phyloP scores from a whole-genome alignment of 1,140 invertebrate species.

The Pentalonia nigronervosa region DNA sequence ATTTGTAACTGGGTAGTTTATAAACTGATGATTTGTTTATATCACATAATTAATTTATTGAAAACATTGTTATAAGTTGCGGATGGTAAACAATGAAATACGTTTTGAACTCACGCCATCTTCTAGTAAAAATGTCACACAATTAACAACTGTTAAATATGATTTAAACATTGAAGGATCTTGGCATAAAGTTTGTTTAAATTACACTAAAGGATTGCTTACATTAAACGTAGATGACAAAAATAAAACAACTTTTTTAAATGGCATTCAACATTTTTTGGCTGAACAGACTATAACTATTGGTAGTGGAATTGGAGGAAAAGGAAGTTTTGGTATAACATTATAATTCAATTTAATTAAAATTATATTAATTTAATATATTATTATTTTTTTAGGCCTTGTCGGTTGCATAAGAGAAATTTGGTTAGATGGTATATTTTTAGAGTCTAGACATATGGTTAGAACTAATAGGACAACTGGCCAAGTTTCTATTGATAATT shows the following conservation, averaged over 20 bases:
- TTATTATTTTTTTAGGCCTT: slow-evolving; percentile 68
- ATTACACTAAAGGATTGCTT: slow-evolving; percentile 70
- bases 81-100: slow-evolving; percentile 81
- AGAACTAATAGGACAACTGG: slow-evolving; percentile 82
- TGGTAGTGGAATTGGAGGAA: slow-evolving; percentile 47
- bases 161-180: slow-evolving; percentile 71
- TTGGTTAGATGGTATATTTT: slow-evolving; percentile 76
- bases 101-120: slow-evolving; percentile 80
- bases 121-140: slow-evolving; percentile 75
- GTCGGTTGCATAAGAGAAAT: slow-evolving; percentile 91
- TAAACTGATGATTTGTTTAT: neutral
- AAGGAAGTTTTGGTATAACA: slow-evolving; percentile 42
- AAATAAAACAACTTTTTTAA: slow-evolving; percentile 61
- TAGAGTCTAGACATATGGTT: slow-evolving; percentile 82
- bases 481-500: slow-evolving; percentile 85
- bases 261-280: slow-evolving; percentile 54
- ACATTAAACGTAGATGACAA: slow-evolving; percentile 77
- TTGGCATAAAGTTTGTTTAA: slow-evolving; percentile 67
- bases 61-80: slow-evolving; percentile 66
- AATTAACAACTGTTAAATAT: slow-evolving; percentile 79
- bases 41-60: neutral
- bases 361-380: neutral
- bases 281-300: slow-evolving; percentile 51
- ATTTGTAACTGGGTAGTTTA: neutral
- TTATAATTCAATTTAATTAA: neutral